phyloP scores from a whole-genome alignment of 2,888 invertebrate species.

The Halictus quadricinctus region DNA sequence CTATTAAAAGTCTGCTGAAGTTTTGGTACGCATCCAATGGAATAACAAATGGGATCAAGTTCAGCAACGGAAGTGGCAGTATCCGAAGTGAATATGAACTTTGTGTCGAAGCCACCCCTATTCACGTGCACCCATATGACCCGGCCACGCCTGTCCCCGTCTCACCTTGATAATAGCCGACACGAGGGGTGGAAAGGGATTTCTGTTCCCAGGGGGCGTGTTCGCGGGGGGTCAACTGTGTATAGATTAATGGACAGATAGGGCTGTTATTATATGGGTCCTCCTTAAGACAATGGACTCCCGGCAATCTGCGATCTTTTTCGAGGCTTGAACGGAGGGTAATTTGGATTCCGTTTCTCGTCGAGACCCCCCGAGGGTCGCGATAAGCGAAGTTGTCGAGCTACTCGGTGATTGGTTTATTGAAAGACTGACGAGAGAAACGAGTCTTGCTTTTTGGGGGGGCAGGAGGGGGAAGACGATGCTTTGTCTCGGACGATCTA shows the following conservation, averaged over 20 bases:
- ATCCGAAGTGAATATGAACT: not conserved
- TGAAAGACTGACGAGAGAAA: not conserved
- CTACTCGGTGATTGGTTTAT: slow-evolving; percentile 17
- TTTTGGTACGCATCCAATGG: not conserved
- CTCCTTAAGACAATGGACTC: slow-evolving; percentile 46
- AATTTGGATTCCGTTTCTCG: slow-evolving; percentile 43
- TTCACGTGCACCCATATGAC: slow-evolving; percentile 32
- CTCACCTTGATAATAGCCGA: slow-evolving; percentile 46
- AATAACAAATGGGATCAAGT: slow-evolving; percentile 8
- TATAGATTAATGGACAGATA: slow-evolving; percentile 60
- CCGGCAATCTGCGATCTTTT: slow-evolving; percentile 54
- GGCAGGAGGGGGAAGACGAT: not conserved
- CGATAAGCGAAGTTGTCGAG: slow-evolving; percentile 23
- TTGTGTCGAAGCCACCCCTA: slow-evolving; percentile 27
- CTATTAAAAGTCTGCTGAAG: not conserved
- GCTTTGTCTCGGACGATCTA: not conserved
- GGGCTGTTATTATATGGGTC: slow-evolving; percentile 45
- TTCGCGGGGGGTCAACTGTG: slow-evolving; percentile 39
- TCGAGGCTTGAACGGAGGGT: slow-evolving; percentile 24
- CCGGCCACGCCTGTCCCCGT: slow-evolving; percentile 17
- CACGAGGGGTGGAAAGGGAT: slow-evolving; percentile 27
- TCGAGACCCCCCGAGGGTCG: not conserved
- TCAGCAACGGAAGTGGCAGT: not conserved
- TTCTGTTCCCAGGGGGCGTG: slow-evolving; percentile 31
- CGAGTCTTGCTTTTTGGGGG: not conserved